Conservation (phyloP, 2,888 invertebrate genomes). For the Tenthredo notha region DNA sequence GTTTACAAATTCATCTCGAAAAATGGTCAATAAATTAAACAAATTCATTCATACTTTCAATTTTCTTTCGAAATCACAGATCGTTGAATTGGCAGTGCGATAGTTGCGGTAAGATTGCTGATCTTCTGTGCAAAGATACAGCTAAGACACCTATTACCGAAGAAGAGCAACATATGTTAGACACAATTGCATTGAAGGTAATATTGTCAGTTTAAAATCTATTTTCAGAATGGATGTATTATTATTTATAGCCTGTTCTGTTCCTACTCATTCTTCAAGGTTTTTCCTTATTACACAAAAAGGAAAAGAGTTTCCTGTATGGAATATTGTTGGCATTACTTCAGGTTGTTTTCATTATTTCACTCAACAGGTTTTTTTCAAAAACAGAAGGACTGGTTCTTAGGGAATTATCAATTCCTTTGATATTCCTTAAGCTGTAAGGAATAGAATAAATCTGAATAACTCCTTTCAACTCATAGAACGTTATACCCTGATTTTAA, state of each 20-base stretch:
- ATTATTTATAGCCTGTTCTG: background rate
- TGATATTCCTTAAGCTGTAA: background rate
- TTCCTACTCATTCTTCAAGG: background rate
- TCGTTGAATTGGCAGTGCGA: slow-evolving; percentile 84
- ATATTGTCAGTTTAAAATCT: slow-evolving; percentile 22
- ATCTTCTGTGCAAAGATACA: slow-evolving; percentile 78
- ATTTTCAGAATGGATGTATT: background rate
- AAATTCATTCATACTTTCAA: background rate
- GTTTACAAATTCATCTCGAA: slow-evolving; percentile 51
- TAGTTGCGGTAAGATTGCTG: slow-evolving; percentile 82
- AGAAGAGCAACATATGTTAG: slow-evolving; percentile 80
- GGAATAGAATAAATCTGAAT: background rate
- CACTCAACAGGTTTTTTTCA: background rate
- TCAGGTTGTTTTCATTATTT: background rate
- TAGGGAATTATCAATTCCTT: background rate
- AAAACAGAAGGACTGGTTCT: background rate
- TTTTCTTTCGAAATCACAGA: slow-evolving; percentile 71
- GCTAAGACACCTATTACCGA: slow-evolving; percentile 78
- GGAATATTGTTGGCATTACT: background rate
- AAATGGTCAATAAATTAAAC: background rate
- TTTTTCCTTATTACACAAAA: background rate
- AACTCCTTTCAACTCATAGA: background rate
- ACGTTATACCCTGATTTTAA: background rate
- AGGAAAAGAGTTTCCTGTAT: background rate
- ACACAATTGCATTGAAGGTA: slow-evolving; percentile 81